Percentiles rank a stretch among this genome's conserved stretches.
These are phyloP conservation scores for Drosophila elegans DNA, from an alignment of 1,140 invertebrate genomes.

Conservation along the genomic window DNA sequence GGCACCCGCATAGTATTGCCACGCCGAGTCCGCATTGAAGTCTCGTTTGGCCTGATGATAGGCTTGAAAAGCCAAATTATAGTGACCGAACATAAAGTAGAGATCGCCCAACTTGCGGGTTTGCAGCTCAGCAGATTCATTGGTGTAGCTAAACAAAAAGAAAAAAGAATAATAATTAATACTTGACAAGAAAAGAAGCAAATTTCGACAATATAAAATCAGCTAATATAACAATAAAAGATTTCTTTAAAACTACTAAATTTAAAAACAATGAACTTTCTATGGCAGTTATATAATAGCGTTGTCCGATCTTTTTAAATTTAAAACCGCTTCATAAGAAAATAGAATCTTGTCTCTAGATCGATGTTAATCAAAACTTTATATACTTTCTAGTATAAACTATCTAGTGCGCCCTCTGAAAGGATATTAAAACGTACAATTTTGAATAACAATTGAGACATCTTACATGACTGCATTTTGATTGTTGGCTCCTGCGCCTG, in stretches of 20 bases:
- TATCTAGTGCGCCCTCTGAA: too few species aligned
- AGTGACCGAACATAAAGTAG: conserved; percentile 98
- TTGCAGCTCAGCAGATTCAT: conserved; percentile 96
- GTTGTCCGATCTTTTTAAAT: too few species aligned
- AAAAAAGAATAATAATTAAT: neutral
- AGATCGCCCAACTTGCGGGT: conserved; percentile 96
- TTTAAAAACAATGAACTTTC: too few species aligned
- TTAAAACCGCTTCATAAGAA: too few species aligned
- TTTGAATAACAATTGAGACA: conserved; percentile 7
- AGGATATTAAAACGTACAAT: neutral
- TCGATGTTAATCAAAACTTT: too few species aligned
- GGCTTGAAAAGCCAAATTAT: conserved; percentile 94
- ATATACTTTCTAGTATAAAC: too few species aligned
- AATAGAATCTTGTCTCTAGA: too few species aligned
- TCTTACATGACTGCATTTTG: conserved; percentile 92
- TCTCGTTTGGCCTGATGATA: conserved; percentile 98
- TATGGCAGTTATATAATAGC: too few species aligned
- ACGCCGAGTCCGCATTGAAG: conserved; percentile 97
- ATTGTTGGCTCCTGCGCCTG: conserved; percentile 88
- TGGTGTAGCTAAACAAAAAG: conserved; percentile 89
- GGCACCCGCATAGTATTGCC: conserved; percentile 98
- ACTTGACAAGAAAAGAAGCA: neutral
- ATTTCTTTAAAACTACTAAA: too few species aligned
- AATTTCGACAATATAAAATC: neutral
- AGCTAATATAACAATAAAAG: too few species aligned